Conservation (phyloP, 2,113 vertebrate genomes). For the Anguilla rostrata region DNA sequence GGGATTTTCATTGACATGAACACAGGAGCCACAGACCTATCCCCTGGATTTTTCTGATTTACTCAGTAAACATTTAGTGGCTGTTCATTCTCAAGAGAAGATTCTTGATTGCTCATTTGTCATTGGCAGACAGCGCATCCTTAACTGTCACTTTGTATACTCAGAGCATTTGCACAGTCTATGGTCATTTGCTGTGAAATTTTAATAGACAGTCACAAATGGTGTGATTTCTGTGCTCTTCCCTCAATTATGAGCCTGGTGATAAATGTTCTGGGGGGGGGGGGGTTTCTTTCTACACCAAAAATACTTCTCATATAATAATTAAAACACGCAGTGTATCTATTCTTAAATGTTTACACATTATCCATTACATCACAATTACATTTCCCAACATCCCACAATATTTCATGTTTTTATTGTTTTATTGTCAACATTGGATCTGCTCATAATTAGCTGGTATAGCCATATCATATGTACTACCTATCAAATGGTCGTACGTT, state of each 20-base stretch:
- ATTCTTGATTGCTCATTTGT: conserved; percentile 26
- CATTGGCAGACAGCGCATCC: conserved; percentile 20
- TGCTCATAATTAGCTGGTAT: conserved; percentile 8
- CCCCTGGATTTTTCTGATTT: conserved; percentile 19
- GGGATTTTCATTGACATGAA: conserved; percentile 32
- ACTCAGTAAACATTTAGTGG: conserved; percentile 21
- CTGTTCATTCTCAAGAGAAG: conserved; percentile 29
- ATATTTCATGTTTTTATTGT: neutral
- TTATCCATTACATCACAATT: neutral
- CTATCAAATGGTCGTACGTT: neutral
- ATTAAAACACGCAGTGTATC: neutral
- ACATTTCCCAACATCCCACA: too few species aligned
- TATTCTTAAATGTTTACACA: neutral
- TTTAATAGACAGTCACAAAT: conserved; percentile 11
- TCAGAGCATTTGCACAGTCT: neutral
- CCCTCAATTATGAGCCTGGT: neutral
- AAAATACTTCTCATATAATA: neutral
- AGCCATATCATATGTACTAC: neutral
- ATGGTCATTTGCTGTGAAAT: neutral
- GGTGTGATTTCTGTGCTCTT: neutral
- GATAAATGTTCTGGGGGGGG: neutral
- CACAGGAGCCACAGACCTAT: conserved; percentile 21
- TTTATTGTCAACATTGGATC: neutral
- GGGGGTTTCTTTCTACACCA: neutral
- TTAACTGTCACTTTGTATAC: conserved; percentile 35